A percentile compares a stretch with the other conserved stretches of the same genome.
Evolutionary conservation across 2,888 invertebrate genomes (phyloP).

Genomic region (Ptilodon capucinus): DNA sequence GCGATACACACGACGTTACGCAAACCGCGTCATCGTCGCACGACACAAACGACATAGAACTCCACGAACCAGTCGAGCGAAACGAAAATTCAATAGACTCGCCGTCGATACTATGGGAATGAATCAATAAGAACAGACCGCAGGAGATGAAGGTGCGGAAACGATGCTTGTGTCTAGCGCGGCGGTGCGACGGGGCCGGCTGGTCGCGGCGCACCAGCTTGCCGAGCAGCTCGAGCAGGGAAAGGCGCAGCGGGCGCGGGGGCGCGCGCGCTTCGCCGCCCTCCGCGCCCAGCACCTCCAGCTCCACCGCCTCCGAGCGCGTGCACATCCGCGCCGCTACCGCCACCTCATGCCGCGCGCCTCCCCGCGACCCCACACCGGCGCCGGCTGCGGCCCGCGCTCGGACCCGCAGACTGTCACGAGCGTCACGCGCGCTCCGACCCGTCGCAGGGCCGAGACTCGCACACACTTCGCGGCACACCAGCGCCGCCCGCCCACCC

Average conservation of each 20-base stretch:
- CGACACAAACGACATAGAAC: conserved; percentile 33
- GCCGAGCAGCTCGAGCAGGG: conserved; percentile 85
- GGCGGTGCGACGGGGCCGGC: conserved; percentile 69
- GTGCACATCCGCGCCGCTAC: conserved; percentile 90
- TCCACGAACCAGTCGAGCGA: conserved; percentile 21
- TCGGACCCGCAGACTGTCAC: conserved; percentile 37
- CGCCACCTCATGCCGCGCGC: conserved; percentile 87
- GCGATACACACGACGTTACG: conserved; percentile 25
- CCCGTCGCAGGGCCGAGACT: conserved; percentile 58
- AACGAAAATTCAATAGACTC: conserved; percentile 30
- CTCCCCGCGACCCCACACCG: conserved; percentile 63
- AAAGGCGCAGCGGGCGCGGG: conserved; percentile 87
- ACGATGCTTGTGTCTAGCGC: conserved; percentile 80
- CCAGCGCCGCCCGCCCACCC: conserved; percentile 42
- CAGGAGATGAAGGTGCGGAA: conserved; percentile 79
- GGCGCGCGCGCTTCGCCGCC: conserved; percentile 88
- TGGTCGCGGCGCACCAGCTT: conserved; percentile 83
- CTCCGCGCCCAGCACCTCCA: conserved; percentile 91
- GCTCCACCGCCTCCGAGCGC: conserved; percentile 89
- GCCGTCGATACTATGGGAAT: conserved; percentile 14
- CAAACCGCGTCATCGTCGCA: conserved; percentile 29
- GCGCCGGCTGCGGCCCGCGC: conserved; percentile 52
- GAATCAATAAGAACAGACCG: conserved; percentile 63
- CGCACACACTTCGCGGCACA: conserved; percentile 36
- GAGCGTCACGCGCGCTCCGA: conserved; percentile 63